A percentile compares a stretch with the other conserved stretches of the same genome.
These are phyloP conservation scores for Ophiothrix spiculata DNA, from an alignment of 35 echinoderm and acorn worm genomes.

Conservation along the genomic window DNA sequence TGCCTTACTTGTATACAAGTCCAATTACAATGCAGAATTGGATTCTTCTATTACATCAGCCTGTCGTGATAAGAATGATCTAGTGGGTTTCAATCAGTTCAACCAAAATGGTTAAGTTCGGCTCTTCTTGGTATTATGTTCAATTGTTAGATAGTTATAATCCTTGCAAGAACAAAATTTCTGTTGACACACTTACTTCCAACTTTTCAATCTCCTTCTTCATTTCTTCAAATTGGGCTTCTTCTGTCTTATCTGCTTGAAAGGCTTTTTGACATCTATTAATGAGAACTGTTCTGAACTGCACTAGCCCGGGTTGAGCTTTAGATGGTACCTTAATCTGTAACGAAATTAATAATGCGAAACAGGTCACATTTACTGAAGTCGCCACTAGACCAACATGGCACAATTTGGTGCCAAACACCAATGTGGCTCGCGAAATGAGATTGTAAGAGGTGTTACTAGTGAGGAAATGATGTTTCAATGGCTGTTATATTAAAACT, in stretches of 20 bases:
- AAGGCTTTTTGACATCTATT: constrained; percentile 84
- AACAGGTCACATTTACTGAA: no score
- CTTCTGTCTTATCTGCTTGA: constrained; percentile 52
- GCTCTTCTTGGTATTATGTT: no score
- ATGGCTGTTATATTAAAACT: no score
- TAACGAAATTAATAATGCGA: not conserved
- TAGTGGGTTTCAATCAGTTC: not conserved
- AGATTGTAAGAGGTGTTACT: no score
- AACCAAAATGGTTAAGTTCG: not conserved
- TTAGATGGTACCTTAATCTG: constrained; percentile 66
- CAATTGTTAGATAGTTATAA: not conserved
- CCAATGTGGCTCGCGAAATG: no score
- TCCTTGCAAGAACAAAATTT: not conserved
- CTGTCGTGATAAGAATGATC: not conserved
- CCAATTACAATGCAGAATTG: not conserved
- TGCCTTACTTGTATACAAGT: no score
- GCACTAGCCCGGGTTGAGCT: constrained; percentile 23
- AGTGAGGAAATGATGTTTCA: no score
- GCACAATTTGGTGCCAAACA: no score
- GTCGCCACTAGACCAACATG: no score
- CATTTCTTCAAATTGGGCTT: not conserved
- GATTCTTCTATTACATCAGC: not conserved
- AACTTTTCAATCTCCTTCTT: constrained; percentile 27
- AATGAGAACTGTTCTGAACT: constrained; percentile 79
- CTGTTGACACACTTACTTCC: constrained; percentile 40